phyloP scores from a whole-genome alignment of 2,888 invertebrate species.

The Coleophora deauratella region DNA sequence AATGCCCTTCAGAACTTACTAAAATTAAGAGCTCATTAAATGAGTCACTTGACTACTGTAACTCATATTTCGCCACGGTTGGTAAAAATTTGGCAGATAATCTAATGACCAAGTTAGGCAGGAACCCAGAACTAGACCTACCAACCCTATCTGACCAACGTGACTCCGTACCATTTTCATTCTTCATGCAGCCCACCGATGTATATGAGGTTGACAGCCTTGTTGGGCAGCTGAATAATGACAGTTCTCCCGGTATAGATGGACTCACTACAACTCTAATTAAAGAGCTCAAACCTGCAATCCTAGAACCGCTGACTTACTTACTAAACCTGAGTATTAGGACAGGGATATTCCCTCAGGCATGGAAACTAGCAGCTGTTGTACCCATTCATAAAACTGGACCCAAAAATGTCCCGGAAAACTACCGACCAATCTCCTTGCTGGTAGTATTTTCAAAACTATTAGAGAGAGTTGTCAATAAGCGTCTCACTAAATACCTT shows the following conservation, averaged over 20 bases:
- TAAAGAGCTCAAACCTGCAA: not conserved
- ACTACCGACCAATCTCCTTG: not conserved
- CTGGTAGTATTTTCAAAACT: not conserved
- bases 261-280: not conserved
- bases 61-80: not conserved
- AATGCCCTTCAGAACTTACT: not conserved
- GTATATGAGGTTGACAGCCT: not conserved
- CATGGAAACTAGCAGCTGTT: not conserved
- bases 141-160: not conserved
- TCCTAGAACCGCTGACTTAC: not conserved
- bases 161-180: not conserved
- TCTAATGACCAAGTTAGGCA: not conserved
- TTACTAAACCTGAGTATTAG: not conserved
- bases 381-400: not conserved
- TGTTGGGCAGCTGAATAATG: not conserved
- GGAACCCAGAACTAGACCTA: not conserved
- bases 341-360: not conserved
- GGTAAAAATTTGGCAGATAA: not conserved
- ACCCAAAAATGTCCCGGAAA: not conserved
- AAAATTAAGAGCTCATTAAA: not conserved
- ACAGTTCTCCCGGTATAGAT: not conserved
- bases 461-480: not conserved
- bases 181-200: not conserved
- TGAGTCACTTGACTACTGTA: not conserved
- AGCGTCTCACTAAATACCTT: not conserved